Base-by-base conservation (phyloP, 2,888 invertebrate species). In the Drosophila vallismaia region DNA sequence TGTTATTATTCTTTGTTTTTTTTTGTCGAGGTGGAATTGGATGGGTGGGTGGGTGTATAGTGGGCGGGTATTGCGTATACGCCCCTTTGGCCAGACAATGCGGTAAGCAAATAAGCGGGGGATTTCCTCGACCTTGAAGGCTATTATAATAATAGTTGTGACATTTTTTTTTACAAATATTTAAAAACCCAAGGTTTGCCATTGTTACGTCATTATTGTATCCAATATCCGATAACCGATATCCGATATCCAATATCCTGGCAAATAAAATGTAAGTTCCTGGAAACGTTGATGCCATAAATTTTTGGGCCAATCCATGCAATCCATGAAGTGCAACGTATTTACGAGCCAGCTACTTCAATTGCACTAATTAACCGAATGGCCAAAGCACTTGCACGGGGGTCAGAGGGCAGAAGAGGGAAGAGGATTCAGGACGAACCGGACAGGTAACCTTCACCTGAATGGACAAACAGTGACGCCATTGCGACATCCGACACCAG, bases 391-490 rank as follows among this genome's bases (percentile, higher is more conserved):
- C 33, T n/a, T 33, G 10, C n/a, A n/a, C n/a, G 12, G n/a, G 2
- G 12, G 12, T n/a, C 28, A 28, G 36, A 33, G n/a, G 12, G 36
- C n/a, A 4, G 10, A 24, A 8, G 28, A 19, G 19, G 2, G 19
- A 19, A 19, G 14, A 29, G 24, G 10, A 19, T 14, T 14, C 10
- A 10, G 4, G 29, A 19, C 31, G 33, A 9, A 19, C n/a, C 5
- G 53, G 44, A 53, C 56, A 19, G 52, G 45, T 53, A 70, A 70
- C 69, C 69, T 70, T 70, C 69, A 70, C 70, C 69, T 70, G 69
- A 70, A 70, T 50, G 53, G 69, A 60, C 60, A 70, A 46, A 63
- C 55, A 72, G 73, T 74, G 76, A 74, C 76, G 74, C 60, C 74
- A 71, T 71, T 67, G 62, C 71, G 55, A 66, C 71, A 70, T 70